These are phyloP conservation scores for Motacilla alba DNA, from an alignment of 2,113 vertebrate species.

Conservation along the genomic window DNA sequence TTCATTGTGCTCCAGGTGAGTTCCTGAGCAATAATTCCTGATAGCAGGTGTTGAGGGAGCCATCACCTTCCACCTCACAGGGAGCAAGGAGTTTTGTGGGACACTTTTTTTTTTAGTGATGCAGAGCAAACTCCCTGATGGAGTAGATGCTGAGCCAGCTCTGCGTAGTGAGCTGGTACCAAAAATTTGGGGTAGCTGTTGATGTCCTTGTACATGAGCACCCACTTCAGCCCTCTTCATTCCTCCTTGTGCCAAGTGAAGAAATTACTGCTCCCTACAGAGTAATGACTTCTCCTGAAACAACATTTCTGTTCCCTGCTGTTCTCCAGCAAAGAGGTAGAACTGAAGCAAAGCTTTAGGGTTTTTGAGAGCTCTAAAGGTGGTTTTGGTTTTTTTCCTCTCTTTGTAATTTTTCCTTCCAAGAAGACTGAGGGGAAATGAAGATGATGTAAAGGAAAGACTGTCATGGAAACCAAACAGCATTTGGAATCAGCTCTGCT, in stretches of 20 bases:
- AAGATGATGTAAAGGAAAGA: not conserved
- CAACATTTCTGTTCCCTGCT: not conserved
- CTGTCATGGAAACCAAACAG: slow-evolving; percentile 20
- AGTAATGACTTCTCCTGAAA: not conserved
- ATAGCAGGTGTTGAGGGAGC: not conserved
- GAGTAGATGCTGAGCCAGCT: not conserved
- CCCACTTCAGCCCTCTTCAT: not conserved
- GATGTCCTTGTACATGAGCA: not conserved
- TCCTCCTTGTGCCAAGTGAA: not conserved
- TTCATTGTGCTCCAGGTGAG: not conserved
- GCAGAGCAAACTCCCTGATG: not conserved
- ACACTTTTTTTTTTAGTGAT: not conserved
- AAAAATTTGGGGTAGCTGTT: not conserved
- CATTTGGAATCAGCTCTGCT: not conserved
- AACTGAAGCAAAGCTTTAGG: not conserved
- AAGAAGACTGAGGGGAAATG: not conserved
- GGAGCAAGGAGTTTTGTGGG: not conserved
- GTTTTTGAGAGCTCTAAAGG: not conserved
- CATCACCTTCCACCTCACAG: not conserved
- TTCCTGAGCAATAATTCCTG: not conserved
- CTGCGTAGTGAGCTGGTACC: not conserved
- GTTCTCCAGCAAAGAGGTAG: not conserved
- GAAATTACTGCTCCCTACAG: not conserved
- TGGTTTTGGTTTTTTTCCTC: not conserved
- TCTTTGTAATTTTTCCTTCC: not conserved